A percentile compares a stretch with the other conserved stretches of the same genome.
These are phyloP conservation scores for Dermatemys mawii DNA, from an alignment of 2,113 vertebrate genomes.

Conservation along the genomic window DNA sequence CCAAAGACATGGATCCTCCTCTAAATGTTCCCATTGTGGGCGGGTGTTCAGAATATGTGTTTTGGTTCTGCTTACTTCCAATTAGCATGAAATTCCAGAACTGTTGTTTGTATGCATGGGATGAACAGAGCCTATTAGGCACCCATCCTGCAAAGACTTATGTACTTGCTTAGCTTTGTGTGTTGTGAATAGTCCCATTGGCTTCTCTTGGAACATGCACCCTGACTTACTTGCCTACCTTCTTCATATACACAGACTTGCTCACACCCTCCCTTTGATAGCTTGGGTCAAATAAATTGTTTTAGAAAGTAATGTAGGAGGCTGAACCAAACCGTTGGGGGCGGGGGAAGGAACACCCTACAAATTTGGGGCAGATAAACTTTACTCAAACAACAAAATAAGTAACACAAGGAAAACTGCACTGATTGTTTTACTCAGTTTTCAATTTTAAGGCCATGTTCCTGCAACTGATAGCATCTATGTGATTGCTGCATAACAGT, in stretches of 20 bases:
- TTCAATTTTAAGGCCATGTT: not conserved
- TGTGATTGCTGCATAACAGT: not conserved
- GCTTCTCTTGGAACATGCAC: not conserved
- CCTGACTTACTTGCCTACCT: not conserved
- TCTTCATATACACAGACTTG: not conserved
- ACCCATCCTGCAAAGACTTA: not conserved
- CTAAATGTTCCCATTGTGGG: not conserved
- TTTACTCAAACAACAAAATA: not conserved
- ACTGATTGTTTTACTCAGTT: not conserved
- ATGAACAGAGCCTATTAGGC: not conserved
- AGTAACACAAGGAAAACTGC: not conserved
- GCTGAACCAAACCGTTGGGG: not conserved
- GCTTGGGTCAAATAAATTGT: too few relatives aligned
- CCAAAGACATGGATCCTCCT: not conserved
- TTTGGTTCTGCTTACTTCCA: not conserved
- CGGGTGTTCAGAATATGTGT: too few relatives aligned
- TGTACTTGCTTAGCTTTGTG: not conserved
- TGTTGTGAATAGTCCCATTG: not conserved
- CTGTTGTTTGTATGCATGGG: not conserved
- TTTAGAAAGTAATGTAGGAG: too few relatives aligned
- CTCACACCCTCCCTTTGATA: too few relatives aligned
- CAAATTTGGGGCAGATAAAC: not conserved
- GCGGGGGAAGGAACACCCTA: not conserved
- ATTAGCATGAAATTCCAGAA: accelerated
- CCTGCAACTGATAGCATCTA: not conserved